Evolutionary conservation across 2,113 vertebrate genomes (phyloP), one percentile per base, ranked within the genome.

Genomic region (Pedetes capensis): DNA sequence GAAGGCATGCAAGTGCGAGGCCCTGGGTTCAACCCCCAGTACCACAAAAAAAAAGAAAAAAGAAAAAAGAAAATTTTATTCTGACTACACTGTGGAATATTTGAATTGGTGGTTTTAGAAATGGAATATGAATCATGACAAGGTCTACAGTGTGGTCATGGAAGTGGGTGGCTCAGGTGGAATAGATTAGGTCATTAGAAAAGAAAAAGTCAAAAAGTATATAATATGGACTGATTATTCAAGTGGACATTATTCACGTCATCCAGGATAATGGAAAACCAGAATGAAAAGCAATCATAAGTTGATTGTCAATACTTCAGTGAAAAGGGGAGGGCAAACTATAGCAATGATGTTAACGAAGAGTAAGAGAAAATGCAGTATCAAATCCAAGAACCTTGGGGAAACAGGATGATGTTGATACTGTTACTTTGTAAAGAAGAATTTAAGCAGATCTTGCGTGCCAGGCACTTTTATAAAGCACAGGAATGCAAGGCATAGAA

Each of bases 171-270:
- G 12, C 59, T 86, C 22, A 94, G 39, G 72, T 69, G 23, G n/a
- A 95, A 47, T 69, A 76, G 44, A 51, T 89, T 39, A 86, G 22
- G 39, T 59, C 49, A 79, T 93, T 89, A 87, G 37, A 82, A 94
- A 81, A 76, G 47, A 78, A 39, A 76, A 82, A 10, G n/a, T 74
- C 59, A 89, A 63, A 25, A 55, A 91, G 22, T 53, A 22, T 93
- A 32, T 76, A 32, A 71, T 71, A 66, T 53, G 44, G 49, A 4
- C 79, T 18, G 4, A 12, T 74, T 89, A 49, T 68, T 89, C 32
- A 89, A 29, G 3, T 82, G 17, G 37, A 16, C 44, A 53, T 87
- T 20, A n/a, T n/a, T n/a, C 79, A 4, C 6, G 2, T 90, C 57
- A 83, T 13, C 8, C 22, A 83, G 49, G 87, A 84, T 84, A 37